Evolutionary conservation across 2,888 invertebrate species (phyloP), one percentile per base, ranked within the genome.

Genomic region (Sarcophaga variegata): DNA sequence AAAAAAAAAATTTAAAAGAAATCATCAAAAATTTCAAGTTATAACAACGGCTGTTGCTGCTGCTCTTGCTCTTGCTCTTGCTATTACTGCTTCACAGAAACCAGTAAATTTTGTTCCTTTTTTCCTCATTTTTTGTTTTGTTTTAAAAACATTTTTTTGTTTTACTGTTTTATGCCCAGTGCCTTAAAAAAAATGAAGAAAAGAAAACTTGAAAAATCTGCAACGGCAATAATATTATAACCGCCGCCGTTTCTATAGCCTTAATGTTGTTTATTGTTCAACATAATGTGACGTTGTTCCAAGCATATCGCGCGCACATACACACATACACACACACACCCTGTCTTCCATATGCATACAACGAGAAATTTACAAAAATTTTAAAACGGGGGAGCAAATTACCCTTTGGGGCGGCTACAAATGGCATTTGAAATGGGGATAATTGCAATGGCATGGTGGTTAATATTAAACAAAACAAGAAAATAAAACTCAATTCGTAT

Each of bases 381-480:
- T 83, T 20, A 22, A 80, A 87, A 87, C 20, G 85, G 87, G 87
- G 87, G 87, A 87, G 87, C 87, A 87, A 87, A 87, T 87, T 87
- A 85, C 85, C 85, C 85, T 85, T 87, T 76, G 85, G 85, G 84
- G 89, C 89, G 90, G 89, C 90, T 90, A 90, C 90, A 83, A 89
- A 89, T 89, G 90, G 90, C 90, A 91, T 91, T 90, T 87, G 88
- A 89, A 90, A 90, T 89, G 89, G 89, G 89, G 89, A 91, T 91
- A 91, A 91, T 91, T 91, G 90, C 90, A 90, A 88, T 82, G 85
- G 81, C 83, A 84, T 84, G 78, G 71, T 84, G 69, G 77, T 85
- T 83, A 76, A 80, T 80, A 84, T 66, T 76, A 71, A 84, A 84
- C 37, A 37, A 37, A 37, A 37, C 8, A 37, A 8, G 6, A 27